Conservation (phyloP, 2,888 invertebrate genomes). For the Pinctada fucata region DNA sequence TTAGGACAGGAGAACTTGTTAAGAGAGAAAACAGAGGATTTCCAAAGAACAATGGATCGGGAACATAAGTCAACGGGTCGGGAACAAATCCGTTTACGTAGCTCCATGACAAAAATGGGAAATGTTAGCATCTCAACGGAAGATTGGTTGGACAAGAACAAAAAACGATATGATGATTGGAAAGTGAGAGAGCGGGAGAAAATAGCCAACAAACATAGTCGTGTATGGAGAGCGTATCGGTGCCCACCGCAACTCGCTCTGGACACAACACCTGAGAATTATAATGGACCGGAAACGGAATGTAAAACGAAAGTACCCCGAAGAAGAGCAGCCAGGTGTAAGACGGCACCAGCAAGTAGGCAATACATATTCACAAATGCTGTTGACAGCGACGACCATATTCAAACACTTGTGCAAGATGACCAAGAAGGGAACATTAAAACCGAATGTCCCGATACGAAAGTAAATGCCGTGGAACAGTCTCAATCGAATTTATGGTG, state of each 20-base stretch:
- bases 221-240: not conserved
- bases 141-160: slow-evolving; percentile 13
- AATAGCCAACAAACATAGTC: slow-evolving; percentile 3
- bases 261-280: not conserved
- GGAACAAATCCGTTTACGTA: slow-evolving; percentile 7
- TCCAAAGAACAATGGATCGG: slow-evolving; percentile 8
- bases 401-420: not conserved
- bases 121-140: slow-evolving; percentile 3
- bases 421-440: no score
- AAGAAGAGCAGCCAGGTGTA: not conserved
- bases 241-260: not conserved
- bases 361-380: not conserved
- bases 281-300: not conserved
- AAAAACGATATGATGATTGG: slow-evolving; percentile 5
- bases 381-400: not conserved
- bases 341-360: not conserved
- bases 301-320: not conserved
- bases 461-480: no score
- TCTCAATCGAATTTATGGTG: no score
- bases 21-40: slow-evolving; percentile 15
- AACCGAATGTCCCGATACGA: no score
- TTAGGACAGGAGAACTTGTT: slow-evolving; percentile 17
- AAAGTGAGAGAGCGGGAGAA: slow-evolving; percentile 13
- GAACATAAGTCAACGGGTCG: not conserved
- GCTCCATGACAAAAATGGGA: not conserved